phyloP scores from a whole-genome alignment of 2,888 invertebrate genomes.

The Dicyrtomina minuta region DNA sequence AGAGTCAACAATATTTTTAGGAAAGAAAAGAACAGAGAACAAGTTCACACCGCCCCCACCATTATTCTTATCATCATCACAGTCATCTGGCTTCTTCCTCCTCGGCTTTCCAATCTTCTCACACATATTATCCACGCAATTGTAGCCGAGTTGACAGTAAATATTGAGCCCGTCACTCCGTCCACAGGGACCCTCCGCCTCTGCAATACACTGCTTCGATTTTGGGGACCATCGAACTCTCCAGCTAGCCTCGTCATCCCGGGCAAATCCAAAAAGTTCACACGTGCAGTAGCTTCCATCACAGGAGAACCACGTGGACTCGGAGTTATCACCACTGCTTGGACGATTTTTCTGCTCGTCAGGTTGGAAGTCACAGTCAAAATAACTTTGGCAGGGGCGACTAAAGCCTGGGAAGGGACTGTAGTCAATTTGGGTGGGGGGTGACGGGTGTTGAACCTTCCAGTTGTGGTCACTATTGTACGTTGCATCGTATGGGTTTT shows the following conservation, averaged over 20 bases:
- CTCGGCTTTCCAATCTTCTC: constrained; percentile 5
- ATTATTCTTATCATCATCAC: background rate
- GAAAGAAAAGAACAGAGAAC: constrained; percentile 22
- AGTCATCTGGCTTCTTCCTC: background rate
- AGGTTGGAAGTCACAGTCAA: constrained; percentile 25
- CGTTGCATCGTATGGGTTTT: background rate
- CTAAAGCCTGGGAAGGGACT: constrained; percentile 12
- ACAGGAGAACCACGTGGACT: constrained; percentile 17
- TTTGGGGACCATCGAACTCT: constrained; percentile 18
- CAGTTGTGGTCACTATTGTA: background rate
- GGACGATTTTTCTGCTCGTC: background rate
- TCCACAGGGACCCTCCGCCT: constrained; percentile 23
- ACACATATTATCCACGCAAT: constrained; percentile 8
- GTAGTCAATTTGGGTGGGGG: background rate
- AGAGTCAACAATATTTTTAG: background rate
- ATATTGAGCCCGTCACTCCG: constrained; percentile 12
- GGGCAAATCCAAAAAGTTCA: constrained; percentile 11
- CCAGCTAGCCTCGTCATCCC: constrained; percentile 9
- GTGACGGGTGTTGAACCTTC: background rate
- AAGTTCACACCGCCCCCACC: background rate
- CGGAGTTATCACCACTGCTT: background rate
- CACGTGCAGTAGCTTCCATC: constrained; percentile 20
- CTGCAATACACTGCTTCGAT: constrained; percentile 14
- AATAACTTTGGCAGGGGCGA: constrained; percentile 21
- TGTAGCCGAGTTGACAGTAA: constrained; percentile 14